Base-by-base conservation (phyloP, 2,113 vertebrate species). In the Etia nguti region DNA sequence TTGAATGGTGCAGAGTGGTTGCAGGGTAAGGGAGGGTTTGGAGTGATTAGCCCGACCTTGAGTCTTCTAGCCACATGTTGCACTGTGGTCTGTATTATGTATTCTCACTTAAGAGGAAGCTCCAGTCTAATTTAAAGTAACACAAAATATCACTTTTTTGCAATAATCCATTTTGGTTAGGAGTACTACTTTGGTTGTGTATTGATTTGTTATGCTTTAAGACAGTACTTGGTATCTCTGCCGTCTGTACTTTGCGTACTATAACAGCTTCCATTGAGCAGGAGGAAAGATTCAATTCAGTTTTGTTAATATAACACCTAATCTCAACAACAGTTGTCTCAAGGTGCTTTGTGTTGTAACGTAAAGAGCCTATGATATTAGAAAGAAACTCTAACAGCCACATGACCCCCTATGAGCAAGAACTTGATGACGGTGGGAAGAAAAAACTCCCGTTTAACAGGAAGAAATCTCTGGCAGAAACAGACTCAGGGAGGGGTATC, bases 381-480 rank as follows among this genome's bases (percentile, higher is more conserved):
- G 34, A 68, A 68, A 38, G 34, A 38, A 68, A 38, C 60, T 38
- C 34, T 68, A 68, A 68, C 34, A 22, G 20, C 34, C 60, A 68
- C 34, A 68, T 68, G 1, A 13, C 10, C 34, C 34, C 34, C 6
- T 68, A 13, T 68, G 2, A 13, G 34, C 60, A 65, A 1, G 18
- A 8, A 36, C 31, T 65, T 65, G 60, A 36, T 68, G 34, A 68
- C 20, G 1, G 38, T 13, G 34, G 34, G 20, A 34, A 38, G 34
- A 20, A 68, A 68, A 68, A 68, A 38, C 60, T 38, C 11, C 60
- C 11, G 22, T 68, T 68, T 68, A 68, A 68, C 60, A 13, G 34
- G 60, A 68, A 68, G 34, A 38, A 68, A 34, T 22, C 34, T 68
- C 10, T 68, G 60, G 11, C n/a, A 68, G 34, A 68, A 68, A 38